These are phyloP conservation scores for Plebejus anna DNA, from an alignment of 2,888 invertebrate species.

Conservation along the genomic window DNA sequence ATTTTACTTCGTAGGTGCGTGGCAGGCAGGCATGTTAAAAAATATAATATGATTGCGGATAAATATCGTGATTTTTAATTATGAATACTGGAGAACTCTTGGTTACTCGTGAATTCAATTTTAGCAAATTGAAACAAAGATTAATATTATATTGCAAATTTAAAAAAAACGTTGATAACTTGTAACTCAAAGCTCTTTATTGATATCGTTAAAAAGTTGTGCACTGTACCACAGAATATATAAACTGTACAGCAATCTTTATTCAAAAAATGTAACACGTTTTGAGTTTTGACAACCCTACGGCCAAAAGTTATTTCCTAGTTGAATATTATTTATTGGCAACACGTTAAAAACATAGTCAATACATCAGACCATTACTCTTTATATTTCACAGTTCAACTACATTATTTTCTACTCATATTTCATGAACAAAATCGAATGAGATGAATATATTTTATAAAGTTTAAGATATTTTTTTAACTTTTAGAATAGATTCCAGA, in stretches of 20 bases:
- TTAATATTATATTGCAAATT: neutral
- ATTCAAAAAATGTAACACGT: neutral
- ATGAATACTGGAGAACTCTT: neutral
- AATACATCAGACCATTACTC: conserved; percentile 18
- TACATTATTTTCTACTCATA: neutral
- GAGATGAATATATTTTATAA: neutral
- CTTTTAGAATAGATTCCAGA: neutral
- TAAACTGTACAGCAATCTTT: neutral
- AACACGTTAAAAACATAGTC: conserved; percentile 16
- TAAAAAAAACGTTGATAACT: neutral
- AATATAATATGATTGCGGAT: neutral
- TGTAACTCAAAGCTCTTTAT: neutral
- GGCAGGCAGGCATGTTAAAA: neutral
- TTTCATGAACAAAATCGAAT: neutral
- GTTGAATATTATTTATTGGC: conserved; percentile 23
- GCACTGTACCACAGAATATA: no score
- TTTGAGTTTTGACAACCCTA: conserved; percentile 18
- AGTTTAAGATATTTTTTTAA: neutral
- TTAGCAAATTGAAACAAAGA: neutral
- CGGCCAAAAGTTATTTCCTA: conserved; percentile 5
- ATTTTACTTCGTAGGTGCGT: neutral
- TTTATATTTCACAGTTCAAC: conserved; percentile 9
- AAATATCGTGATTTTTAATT: neutral
- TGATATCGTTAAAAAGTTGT: neutral
- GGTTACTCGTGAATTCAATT: neutral